Evolutionary conservation across 1,140 invertebrate species (phyloP).

Genomic region (Leptinotarsa undecemlineata): DNA sequence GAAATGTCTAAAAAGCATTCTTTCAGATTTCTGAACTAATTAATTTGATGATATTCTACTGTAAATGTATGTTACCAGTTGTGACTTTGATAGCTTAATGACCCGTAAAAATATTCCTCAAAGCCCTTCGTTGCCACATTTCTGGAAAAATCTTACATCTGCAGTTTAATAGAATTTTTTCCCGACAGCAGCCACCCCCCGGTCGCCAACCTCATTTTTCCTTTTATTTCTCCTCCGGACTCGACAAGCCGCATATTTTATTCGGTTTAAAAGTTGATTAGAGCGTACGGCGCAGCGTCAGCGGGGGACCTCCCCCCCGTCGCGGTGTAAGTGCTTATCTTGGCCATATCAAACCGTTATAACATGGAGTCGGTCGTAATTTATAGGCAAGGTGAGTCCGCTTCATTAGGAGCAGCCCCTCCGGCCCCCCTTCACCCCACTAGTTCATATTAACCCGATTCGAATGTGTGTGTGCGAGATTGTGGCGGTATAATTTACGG

Average conservation of each 20-base stretch:
- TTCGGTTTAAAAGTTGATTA: constrained; percentile 54
- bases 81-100: too few relatives aligned
- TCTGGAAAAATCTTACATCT: too few relatives aligned
- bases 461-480: constrained; percentile 20
- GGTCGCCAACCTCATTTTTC: background rate
- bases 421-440: constrained; percentile 29
- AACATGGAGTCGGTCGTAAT: constrained; percentile 54
- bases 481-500: constrained; percentile 23
- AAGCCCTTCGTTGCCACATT: too few relatives aligned
- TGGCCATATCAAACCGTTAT: constrained; percentile 55
- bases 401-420: constrained; percentile 53
- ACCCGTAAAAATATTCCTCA: too few relatives aligned
- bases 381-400: constrained; percentile 55
- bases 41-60: too few relatives aligned
- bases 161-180: background rate
- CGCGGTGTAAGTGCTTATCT: constrained; percentile 53
- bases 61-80: too few relatives aligned
- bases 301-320: constrained; percentile 52
- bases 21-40: too few relatives aligned
- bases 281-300: constrained; percentile 49
- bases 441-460: constrained; percentile 38
- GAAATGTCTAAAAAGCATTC: too few relatives aligned
- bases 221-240: background rate
- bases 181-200: background rate
- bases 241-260: constrained; percentile 46